Conservation (phyloP, 2,797 vertebrate species). For the Spinus olivaceus region DNA sequence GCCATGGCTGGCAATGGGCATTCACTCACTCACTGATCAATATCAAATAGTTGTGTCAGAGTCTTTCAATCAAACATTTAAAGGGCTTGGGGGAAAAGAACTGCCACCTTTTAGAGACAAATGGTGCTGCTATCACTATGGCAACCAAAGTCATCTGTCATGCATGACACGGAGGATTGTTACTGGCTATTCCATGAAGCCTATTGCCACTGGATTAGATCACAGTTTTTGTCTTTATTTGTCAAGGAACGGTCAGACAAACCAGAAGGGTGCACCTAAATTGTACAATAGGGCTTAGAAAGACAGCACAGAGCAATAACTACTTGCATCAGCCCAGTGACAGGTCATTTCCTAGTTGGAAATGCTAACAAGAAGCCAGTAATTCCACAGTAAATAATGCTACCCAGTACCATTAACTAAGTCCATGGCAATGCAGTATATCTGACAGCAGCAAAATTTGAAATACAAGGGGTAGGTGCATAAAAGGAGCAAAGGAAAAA, state of each 20-base stretch:
- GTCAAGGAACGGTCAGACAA: not conserved
- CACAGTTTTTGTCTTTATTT: not conserved
- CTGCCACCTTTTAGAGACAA: not conserved
- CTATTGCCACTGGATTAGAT: not conserved
- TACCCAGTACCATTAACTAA: not conserved
- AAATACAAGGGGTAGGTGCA: not conserved
- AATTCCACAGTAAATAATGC: not conserved
- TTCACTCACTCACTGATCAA: constrained; percentile 19
- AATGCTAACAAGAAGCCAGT: not conserved
- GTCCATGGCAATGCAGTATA: not conserved
- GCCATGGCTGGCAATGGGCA: not conserved
- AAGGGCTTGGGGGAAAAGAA: not conserved
- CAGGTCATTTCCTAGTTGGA: not conserved
- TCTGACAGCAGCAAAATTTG: not conserved
- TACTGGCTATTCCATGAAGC: not conserved
- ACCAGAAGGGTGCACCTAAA: not conserved
- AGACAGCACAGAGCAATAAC: not conserved
- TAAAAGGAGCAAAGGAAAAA: not conserved
- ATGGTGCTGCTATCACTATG: not conserved
- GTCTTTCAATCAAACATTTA: constrained; percentile 35
- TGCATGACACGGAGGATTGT: not conserved
- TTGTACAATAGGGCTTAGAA: not conserved
- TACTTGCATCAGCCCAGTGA: not conserved
- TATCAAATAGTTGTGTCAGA: not conserved
- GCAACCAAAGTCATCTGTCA: not conserved